phyloP scores from a whole-genome alignment of 2,113 vertebrate genomes.

The Butorides virescens region DNA sequence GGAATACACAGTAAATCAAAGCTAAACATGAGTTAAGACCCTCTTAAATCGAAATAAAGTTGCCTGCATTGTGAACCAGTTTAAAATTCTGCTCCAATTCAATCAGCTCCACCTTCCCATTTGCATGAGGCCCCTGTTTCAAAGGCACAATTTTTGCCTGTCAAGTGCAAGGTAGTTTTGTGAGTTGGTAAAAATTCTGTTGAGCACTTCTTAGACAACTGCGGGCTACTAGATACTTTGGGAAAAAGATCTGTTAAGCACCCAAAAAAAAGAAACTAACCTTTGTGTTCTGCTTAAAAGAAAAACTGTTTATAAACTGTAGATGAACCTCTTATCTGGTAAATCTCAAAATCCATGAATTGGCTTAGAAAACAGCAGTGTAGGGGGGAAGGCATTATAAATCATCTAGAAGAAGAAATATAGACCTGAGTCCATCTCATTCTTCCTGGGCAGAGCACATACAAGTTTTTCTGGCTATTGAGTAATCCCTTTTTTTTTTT shows the following conservation, averaged over 20 bases:
- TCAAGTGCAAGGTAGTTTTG: neutral
- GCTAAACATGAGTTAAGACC: neutral
- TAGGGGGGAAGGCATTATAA: neutral
- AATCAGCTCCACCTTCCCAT: neutral
- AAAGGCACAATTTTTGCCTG: neutral
- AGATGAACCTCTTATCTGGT: slow-evolving; percentile 38
- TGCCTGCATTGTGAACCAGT: neutral
- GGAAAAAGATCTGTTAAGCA: neutral
- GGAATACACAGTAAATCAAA: neutral
- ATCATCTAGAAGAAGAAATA: slow-evolving; percentile 26
- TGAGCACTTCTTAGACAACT: neutral
- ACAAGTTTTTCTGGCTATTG: neutral
- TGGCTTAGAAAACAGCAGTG: neutral
- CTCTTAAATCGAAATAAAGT: neutral
- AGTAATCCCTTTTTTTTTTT: neutral
- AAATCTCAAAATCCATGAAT: slow-evolving; percentile 25
- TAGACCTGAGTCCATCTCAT: neutral
- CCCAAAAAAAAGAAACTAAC: neutral
- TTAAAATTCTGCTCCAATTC: neutral
- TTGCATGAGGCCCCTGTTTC: neutral
- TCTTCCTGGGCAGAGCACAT: neutral
- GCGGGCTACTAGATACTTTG: neutral
- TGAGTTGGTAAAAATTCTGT: neutral
- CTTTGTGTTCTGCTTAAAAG: neutral
- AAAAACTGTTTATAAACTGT: slow-evolving; percentile 2